Base-by-base conservation (phyloP, 2,888 invertebrate species). In the Thymelicus acteon region DNA sequence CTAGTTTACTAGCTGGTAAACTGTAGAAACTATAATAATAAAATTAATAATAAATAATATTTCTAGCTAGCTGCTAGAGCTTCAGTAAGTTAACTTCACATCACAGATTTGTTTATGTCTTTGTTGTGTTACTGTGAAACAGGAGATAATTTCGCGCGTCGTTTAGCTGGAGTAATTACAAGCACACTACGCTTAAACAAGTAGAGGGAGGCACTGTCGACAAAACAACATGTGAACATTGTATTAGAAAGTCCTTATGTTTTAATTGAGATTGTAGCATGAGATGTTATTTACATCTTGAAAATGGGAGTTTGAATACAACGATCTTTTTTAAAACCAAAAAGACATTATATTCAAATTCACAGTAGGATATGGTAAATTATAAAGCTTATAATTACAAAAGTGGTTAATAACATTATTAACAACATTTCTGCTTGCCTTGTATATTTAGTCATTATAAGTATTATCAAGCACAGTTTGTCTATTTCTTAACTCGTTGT, bases 101-200 rank as follows among this genome's bases (percentile, higher is more conserved):
- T 65, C 44, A 54, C 31, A 64, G 40, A 39, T 39, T 57, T 58
- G 58, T 66, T 57, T 58, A 57, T 58, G 65, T 31, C 57, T 47
- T 58, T 66, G 65, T 65, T 65, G 44, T 67, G n/a, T 44, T 57
- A 7, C 48, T 60, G 66, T 37, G 48, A 60, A 67, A 67, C 60
- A 39, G 48, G 58, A 60, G 66, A 67, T 67, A 67, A 67, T 67
- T 66, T 66, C 66, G 15, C 40, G 66, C 66, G 66, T 67, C 60
- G 66, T 67, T 67, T 60, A 66, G 58, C 65, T 15, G 44, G 44
- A 57, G 65, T 65, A 65, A 65, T 65, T 65, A 54, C 65, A n/a
- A 65, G 65, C 64, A 65, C 65, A 57, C 65, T 65, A 44, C 58
- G 58, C 58, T 66, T 58, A 58, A 66, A 66, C 49, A 66, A 37